Conservation (phyloP, 1,140 invertebrate genomes). For the Pogonus chalceus region DNA sequence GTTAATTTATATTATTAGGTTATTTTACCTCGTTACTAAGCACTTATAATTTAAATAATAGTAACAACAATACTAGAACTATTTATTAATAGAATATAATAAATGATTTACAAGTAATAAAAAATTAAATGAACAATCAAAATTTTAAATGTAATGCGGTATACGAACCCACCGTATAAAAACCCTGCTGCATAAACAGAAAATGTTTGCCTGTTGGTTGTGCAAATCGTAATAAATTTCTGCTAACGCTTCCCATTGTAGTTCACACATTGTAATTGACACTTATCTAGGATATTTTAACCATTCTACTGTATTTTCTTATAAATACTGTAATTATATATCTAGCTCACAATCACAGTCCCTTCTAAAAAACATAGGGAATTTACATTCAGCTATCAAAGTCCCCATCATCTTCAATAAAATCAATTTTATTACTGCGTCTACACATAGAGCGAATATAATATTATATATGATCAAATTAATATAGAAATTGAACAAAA, state of each 20-base stretch:
- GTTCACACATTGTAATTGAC: constrained; percentile 25
- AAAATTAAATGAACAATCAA: too few relatives aligned
- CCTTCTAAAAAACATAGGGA: not conserved
- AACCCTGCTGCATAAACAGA: constrained; percentile 31
- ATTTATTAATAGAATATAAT: not conserved
- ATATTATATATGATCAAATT: too few relatives aligned
- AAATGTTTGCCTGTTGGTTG: constrained; percentile 19
- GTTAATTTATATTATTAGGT: constrained; percentile 2
- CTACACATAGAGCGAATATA: too few relatives aligned
- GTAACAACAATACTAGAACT: constrained; percentile 1
- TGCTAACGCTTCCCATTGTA: constrained; percentile 29
- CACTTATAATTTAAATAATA: not conserved
- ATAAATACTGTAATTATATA: not conserved
- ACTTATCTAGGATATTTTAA: not conserved
- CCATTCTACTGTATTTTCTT: not conserved
- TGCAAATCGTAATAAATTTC: constrained; percentile 25
- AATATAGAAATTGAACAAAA: too few relatives aligned
- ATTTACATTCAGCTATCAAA: not conserved
- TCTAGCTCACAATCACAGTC: not conserved
- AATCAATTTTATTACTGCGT: constrained; percentile 4
- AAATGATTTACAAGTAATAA: too few relatives aligned
- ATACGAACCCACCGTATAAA: constrained; percentile 30
- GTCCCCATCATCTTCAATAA: not conserved
- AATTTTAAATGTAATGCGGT: too few relatives aligned
- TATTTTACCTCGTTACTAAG: constrained; percentile 11